A percentile compares a stretch with the other conserved stretches of the same genome.
Conservation (phyloP, 2,888 invertebrate genomes). For the Cybosia mesomella region DNA sequence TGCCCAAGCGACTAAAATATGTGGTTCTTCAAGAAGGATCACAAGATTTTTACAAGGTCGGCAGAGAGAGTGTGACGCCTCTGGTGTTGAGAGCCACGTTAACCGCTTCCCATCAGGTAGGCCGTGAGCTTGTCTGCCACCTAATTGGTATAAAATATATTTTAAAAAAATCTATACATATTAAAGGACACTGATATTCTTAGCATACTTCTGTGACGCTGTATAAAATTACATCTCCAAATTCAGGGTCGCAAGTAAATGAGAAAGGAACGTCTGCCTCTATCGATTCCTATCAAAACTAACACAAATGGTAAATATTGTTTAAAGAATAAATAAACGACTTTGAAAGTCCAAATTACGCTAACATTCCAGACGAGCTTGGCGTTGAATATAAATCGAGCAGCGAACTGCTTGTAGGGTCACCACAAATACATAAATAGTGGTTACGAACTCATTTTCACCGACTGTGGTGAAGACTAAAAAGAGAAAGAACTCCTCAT, state of each 20-base stretch:
- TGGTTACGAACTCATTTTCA: not conserved
- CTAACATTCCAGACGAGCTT: constrained; percentile 62
- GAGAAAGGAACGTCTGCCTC: not conserved
- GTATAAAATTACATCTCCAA: not conserved
- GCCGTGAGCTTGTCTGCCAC: too few species aligned
- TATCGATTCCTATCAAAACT: not conserved
- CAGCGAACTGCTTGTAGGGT: constrained; percentile 43
- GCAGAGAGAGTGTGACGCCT: too few species aligned
- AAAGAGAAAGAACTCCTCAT: too few species aligned
- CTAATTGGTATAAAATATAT: too few species aligned
- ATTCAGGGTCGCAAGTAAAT: not conserved
- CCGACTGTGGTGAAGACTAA: too few species aligned
- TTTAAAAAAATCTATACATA: too few species aligned
- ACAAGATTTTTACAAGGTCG: too few species aligned
- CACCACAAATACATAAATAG: constrained; percentile 13
- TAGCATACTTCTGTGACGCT: not conserved
- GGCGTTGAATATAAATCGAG: constrained; percentile 64
- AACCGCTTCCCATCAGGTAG: too few species aligned
- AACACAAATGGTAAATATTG: constrained; percentile 21
- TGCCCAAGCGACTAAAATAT: too few species aligned
- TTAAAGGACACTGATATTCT: not conserved
- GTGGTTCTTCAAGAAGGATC: too few species aligned
- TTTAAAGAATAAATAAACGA: constrained; percentile 50
- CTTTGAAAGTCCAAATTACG: constrained; percentile 68
- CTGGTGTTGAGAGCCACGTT: too few species aligned